Conservation (phyloP, 2,888 invertebrate genomes). For the Selenia dentaria region DNA sequence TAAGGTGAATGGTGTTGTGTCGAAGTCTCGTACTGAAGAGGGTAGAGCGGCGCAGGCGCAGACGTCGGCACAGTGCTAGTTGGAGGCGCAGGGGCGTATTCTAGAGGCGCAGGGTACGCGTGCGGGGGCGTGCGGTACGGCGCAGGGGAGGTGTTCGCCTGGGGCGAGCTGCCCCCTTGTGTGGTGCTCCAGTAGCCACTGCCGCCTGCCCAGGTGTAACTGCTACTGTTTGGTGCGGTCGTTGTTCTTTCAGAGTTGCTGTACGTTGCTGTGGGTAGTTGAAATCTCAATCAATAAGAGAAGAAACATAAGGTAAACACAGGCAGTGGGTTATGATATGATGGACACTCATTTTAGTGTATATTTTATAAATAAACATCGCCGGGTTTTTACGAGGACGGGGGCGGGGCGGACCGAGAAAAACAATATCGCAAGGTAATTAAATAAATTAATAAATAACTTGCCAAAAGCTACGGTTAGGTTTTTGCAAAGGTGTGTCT, state of each 20-base stretch:
- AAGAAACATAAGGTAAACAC: too few relatives aligned
- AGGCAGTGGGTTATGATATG: too few relatives aligned
- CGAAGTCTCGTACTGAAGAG: slow-evolving; percentile 71
- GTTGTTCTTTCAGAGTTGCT: slow-evolving; percentile 66
- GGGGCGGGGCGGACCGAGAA: too few relatives aligned
- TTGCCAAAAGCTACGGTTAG: too few relatives aligned
- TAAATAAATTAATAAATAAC: too few relatives aligned
- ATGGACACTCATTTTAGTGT: too few relatives aligned
- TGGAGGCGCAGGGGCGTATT: slow-evolving; percentile 67
- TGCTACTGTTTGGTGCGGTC: slow-evolving; percentile 56
- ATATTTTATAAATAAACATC: too few relatives aligned
- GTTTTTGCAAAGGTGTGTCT: too few relatives aligned
- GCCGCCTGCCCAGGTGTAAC: slow-evolving; percentile 73
- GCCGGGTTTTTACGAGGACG: too few relatives aligned
- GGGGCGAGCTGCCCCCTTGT: slow-evolving; percentile 70
- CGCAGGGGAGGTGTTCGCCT: slow-evolving; percentile 67
- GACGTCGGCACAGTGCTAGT: slow-evolving; percentile 58
- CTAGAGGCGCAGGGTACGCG: slow-evolving; percentile 71
- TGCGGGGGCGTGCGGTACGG: slow-evolving; percentile 78
- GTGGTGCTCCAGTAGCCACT: slow-evolving; percentile 71
- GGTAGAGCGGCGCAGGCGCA: slow-evolving; percentile 69
- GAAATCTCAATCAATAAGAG: too few relatives aligned
- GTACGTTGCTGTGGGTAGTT: slow-evolving; percentile 58
- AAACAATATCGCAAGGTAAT: too few relatives aligned
- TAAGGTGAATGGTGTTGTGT: slow-evolving; percentile 75